A percentile compares a stretch with the other conserved stretches of the same genome.
These are phyloP conservation scores for Lipophrys pholis DNA, from an alignment of 2,113 vertebrate genomes.

Conservation along the genomic window DNA sequence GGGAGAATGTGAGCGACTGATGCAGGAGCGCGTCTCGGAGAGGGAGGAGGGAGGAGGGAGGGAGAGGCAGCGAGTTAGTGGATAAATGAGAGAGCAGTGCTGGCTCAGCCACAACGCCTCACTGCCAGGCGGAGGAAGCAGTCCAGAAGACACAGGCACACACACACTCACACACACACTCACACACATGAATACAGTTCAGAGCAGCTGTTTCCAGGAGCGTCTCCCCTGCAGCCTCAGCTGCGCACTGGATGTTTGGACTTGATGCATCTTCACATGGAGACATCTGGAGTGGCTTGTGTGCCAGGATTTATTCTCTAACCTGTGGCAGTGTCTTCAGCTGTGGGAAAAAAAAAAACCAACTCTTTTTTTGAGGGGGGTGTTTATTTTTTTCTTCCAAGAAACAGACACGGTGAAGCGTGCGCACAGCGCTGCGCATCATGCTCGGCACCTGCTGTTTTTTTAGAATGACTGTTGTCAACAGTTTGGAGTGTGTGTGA, in stretches of 20 bases:
- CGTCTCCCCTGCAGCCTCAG: constrained; percentile 48
- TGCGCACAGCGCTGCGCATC: constrained; percentile 16
- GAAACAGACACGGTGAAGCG: background rate
- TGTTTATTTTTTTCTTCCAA: background rate
- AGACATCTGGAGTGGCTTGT: constrained; percentile 26
- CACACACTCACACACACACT: background rate
- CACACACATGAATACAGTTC: background rate
- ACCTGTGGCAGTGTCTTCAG: constrained; percentile 47
- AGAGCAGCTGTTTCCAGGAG: constrained; percentile 69
- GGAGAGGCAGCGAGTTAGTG: constrained; percentile 51
- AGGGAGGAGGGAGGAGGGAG: constrained; percentile 9
- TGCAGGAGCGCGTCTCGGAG: constrained; percentile 33
- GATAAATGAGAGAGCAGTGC: constrained; percentile 67
- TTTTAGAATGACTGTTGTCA: constrained; percentile 40
- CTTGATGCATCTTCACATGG: constrained; percentile 36
- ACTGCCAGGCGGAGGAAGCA: constrained; percentile 58
- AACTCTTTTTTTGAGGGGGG: too few species aligned
- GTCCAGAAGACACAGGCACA: constrained; percentile 50
- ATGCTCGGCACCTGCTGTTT: constrained; percentile 18
- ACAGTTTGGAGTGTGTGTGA: too few species aligned
- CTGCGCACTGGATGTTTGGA: constrained; percentile 45
- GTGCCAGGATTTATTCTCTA: constrained; percentile 48
- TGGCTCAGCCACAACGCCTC: constrained; percentile 68
- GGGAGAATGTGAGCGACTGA: constrained; percentile 27
- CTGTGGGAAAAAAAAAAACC: constrained; percentile 25